Conservation (phyloP, 1,140 invertebrate species). For the Tigriopus japonicus region DNA sequence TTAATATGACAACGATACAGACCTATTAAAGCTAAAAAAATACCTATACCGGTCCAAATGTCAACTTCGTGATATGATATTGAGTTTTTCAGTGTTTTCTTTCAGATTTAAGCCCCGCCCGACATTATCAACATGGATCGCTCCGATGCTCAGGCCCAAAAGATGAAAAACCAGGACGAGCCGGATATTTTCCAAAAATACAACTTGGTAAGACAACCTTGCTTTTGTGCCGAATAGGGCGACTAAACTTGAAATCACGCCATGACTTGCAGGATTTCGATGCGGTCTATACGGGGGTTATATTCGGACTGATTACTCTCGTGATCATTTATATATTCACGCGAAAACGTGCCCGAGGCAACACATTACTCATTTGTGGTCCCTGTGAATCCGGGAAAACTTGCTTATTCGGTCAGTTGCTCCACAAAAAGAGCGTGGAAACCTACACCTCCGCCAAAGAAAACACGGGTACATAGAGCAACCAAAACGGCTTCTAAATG, state of each 20-base stretch:
- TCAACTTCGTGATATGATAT: too few relatives aligned
- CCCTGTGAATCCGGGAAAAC: not conserved
- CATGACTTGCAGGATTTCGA: not conserved
- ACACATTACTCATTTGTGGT: not conserved
- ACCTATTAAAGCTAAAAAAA: too few relatives aligned
- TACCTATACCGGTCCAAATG: too few relatives aligned
- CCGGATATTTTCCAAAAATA: too few relatives aligned
- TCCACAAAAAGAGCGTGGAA: not conserved
- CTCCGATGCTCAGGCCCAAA: too few relatives aligned
- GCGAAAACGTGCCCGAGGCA: not conserved
- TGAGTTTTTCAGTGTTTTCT: too few relatives aligned
- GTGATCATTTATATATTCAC: not conserved
- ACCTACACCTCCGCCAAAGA: not conserved
- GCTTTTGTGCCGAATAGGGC: not conserved
- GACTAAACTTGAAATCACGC: not conserved
- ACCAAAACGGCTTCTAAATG: too few relatives aligned
- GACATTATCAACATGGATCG: too few relatives aligned
- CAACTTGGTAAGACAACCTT: not conserved
- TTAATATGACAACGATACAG: too few relatives aligned
- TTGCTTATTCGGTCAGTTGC: not conserved
- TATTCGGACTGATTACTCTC: not conserved
- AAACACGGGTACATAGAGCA: not conserved
- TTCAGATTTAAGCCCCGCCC: too few relatives aligned
- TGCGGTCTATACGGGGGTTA: not conserved
- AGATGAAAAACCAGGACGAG: too few relatives aligned